Evolutionary conservation across 2,797 vertebrate genomes (phyloP), one percentile per base, ranked within the genome.

Genomic region (Onychomys leucogaster): DNA sequence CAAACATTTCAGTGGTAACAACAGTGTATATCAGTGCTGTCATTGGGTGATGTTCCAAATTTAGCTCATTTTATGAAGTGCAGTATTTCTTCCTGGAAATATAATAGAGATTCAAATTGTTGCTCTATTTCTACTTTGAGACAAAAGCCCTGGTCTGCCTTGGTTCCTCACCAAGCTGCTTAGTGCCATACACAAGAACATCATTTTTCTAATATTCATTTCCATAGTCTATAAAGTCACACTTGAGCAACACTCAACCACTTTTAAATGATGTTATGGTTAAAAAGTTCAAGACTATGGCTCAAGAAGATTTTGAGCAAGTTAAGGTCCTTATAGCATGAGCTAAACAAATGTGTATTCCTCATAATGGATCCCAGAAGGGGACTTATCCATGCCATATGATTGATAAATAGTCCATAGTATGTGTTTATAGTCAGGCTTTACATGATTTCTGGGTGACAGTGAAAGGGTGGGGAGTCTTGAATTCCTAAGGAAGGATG

Each of bases 41-140:
- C 65, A 52, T 59, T 76, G 73, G 69, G 34, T 89, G 37, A 65
- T 82, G 82, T 21, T 46, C 21, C 5, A 17, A 49, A 52, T 88
- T 23, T 73, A 55, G 41, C 90, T 57, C 73, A 16, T 85, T 97
- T 92, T 80, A 61, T 69, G 83, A 88, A 32, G n/a, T 41, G 46
- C 3, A 5, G 0, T 63, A 16, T 57, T 61, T 63, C 25, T 78
- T 21, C 21, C 43, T 77, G 1, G 29, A 46, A 49, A 43, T 37
- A 9, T 34, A 61, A 43, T 5, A 8, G 16, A 32, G 78, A 49
- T 77, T 78, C 0, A 12, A 55, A 32, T 21, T 41, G 21, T 82
- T 65, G 76, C 63, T 57, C 23, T 59, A 16, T 80, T 87, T 87
- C 27, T 76, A 46, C 16, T 37, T 8, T 16, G 59, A 75, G 46